Evolutionary conservation across 2,797 vertebrate species (phyloP).

Genomic region (Muscicapa striata): DNA sequence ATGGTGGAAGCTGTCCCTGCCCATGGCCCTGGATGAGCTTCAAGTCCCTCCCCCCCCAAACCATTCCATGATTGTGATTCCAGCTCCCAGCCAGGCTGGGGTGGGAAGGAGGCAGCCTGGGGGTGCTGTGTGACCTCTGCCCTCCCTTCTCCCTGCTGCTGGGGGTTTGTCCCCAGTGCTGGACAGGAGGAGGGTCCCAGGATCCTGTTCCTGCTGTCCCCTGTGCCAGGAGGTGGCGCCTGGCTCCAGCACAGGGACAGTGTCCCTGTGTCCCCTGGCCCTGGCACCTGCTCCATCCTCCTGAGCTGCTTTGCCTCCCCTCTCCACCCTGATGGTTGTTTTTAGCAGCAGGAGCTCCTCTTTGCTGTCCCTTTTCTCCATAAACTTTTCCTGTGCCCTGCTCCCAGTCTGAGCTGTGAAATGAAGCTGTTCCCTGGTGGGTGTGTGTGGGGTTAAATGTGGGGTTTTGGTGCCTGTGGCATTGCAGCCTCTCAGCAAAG

Average conservation of each 20-base stretch:
- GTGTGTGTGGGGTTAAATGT: background rate
- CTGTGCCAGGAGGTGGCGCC: slow-evolving; percentile 54
- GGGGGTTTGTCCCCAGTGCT: rapidly evolving
- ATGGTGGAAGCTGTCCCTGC: background rate
- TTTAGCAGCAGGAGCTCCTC: background rate
- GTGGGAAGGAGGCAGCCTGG: rapidly evolving
- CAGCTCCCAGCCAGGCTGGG: background rate
- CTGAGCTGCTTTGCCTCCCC: background rate
- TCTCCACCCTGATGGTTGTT: rapidly evolving
- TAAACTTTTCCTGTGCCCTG: background rate
- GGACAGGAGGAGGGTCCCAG: background rate
- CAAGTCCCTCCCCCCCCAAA: background rate
- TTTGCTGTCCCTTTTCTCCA: rapidly evolving
- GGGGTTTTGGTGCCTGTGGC: background rate
- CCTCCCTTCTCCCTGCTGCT: background rate
- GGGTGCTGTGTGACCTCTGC: background rate
- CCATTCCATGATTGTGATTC: background rate
- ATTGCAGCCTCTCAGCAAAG: background rate
- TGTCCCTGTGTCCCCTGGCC: background rate
- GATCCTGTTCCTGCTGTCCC: background rate
- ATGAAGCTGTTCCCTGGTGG: background rate
- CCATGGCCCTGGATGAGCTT: background rate
- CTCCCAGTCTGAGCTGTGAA: background rate
- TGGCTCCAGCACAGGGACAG: background rate
- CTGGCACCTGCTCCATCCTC: rapidly evolving